These are phyloP conservation scores for Stratiolaelaps scimitus DNA, from an alignment of 1,140 invertebrate genomes.

Conservation along the genomic window DNA sequence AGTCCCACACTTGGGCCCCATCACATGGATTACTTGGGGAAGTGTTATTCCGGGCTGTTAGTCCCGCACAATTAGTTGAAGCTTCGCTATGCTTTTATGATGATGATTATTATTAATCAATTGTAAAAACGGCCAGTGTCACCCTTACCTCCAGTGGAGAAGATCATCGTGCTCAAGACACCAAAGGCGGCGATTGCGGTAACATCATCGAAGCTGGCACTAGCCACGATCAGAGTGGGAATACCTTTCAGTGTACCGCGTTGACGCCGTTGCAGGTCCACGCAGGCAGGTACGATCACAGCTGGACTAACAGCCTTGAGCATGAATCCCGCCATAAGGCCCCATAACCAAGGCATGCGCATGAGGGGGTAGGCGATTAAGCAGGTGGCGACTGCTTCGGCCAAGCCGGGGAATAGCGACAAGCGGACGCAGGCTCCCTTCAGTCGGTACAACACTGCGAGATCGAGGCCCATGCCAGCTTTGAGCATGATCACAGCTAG, in stretches of 20 bases:
- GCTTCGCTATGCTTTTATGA: too few relatives aligned
- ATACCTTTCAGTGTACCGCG: slow-evolving; percentile 86
- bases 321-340: slow-evolving; percentile 68
- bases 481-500: slow-evolving; percentile 78
- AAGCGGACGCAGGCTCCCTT: slow-evolving; percentile 63
- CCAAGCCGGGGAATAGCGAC: slow-evolving; percentile 67
- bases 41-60: slow-evolving; percentile 75
- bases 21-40: too few relatives aligned
- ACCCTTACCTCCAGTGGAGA: background rate
- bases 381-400: slow-evolving; percentile 58
- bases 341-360: slow-evolving; percentile 71
- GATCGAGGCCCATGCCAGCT: slow-evolving; percentile 83
- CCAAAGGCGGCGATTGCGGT: slow-evolving; percentile 75
- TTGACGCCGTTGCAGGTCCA: slow-evolving; percentile 64
- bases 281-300: slow-evolving; percentile 79
- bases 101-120: too few relatives aligned
- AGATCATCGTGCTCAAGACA: slow-evolving; percentile 46
- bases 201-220: slow-evolving; percentile 72
- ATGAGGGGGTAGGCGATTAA: slow-evolving; percentile 60
- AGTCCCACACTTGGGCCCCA: too few relatives aligned
- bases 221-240: slow-evolving; percentile 85
- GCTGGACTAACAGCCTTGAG: slow-evolving; percentile 84
- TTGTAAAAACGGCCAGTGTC: too few relatives aligned
- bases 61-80: too few relatives aligned
- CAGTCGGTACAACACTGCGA: slow-evolving; percentile 62